phyloP scores from a whole-genome alignment of 2,888 invertebrate species.

The Oasisia sp. region DNA sequence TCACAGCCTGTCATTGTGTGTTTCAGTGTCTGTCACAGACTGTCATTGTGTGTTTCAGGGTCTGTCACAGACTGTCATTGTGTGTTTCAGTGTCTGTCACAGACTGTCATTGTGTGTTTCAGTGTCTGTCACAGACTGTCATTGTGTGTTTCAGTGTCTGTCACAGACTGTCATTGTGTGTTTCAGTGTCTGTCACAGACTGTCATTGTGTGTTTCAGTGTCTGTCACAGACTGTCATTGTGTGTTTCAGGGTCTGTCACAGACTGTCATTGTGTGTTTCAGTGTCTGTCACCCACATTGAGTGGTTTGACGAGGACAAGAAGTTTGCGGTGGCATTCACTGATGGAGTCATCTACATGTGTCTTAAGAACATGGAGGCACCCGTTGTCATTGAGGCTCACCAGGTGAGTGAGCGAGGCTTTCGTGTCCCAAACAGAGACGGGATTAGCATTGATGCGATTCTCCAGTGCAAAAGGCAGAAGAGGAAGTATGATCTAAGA shows the following conservation, averaged over 20 bases:
- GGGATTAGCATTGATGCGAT: no score
- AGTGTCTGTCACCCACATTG: constrained; percentile 70
- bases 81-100: no score
- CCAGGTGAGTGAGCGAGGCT: constrained; percentile 45
- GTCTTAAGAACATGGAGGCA: constrained; percentile 51
- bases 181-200: no score
- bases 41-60: no score
- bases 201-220: no score
- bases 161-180: constrained; percentile 48
- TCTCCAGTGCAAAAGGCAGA: neutral
- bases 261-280: constrained; percentile 39
- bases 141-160: constrained; percentile 65
- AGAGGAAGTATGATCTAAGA: neutral
- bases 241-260: neutral
- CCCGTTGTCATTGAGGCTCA: constrained; percentile 58
- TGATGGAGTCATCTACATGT: constrained; percentile 68
- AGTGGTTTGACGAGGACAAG: constrained; percentile 71
- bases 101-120: no score
- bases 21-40: constrained; percentile 67
- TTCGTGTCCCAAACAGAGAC: neutral
- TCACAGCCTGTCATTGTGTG: constrained; percentile 52
- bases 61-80: no score
- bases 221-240: no score
- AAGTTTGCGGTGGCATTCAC: constrained; percentile 71
- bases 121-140: neutral